Evolutionary conservation across 2,888 invertebrate species (phyloP).

Genomic region (Schrankia costaestrigalis): DNA sequence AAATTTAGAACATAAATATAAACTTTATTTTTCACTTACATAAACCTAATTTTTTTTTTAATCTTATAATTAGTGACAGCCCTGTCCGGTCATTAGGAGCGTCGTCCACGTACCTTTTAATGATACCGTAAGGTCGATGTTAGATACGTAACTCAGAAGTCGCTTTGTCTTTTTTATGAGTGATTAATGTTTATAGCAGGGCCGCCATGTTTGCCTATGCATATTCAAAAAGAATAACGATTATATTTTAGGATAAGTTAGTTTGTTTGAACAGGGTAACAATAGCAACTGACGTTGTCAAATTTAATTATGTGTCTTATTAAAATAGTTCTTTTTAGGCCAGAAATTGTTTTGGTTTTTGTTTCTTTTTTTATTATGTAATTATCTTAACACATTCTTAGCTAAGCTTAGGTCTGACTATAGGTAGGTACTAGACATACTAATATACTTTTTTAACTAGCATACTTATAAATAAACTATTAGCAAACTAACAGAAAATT

Average conservation of each 20-base stretch:
- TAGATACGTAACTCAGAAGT: constrained; percentile 61
- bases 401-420: too few relatives aligned
- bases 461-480: too few relatives aligned
- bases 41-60: not conserved
- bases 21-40: too few relatives aligned
- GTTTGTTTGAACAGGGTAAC: constrained; percentile 34
- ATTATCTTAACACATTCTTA: too few relatives aligned
- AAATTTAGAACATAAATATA: too few relatives aligned
- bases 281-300: constrained; percentile 27
- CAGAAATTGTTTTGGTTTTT: too few relatives aligned
- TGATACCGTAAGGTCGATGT: constrained; percentile 59
- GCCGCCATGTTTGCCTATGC: constrained; percentile 54
- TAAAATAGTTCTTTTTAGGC: too few relatives aligned
- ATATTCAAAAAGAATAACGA: constrained; percentile 58
- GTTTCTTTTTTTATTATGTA: too few relatives aligned
- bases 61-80: constrained; percentile 9
- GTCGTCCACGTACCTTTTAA: constrained; percentile 52
- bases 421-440: too few relatives aligned
- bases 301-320: too few relatives aligned
- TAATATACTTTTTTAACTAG: too few relatives aligned
- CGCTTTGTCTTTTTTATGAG: constrained; percentile 78
- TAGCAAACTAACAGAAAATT: too few relatives aligned
- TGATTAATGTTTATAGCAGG: constrained; percentile 68
- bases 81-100: constrained; percentile 52
- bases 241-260: constrained; percentile 32